Evolutionary conservation across 1,140 invertebrate species (phyloP).

Genomic region (Nasonia giraulti): DNA sequence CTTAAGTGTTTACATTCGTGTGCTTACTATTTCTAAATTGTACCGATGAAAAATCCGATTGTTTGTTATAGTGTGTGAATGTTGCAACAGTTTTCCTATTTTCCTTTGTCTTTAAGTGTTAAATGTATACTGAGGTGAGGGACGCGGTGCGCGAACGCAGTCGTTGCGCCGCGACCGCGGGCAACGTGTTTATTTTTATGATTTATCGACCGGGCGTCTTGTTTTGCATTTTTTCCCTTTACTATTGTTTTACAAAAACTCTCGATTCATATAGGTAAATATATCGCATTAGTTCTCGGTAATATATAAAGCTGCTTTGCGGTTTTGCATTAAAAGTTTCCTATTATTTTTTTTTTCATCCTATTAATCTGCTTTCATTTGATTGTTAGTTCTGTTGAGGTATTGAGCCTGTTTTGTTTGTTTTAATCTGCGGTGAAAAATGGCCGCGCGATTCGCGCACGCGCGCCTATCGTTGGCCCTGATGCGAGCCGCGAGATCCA

Average conservation of each 20-base stretch:
- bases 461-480: not conserved
- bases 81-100: constrained; percentile 38
- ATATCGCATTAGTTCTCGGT: constrained; percentile 65
- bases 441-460: constrained; percentile 2
- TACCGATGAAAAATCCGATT: constrained; percentile 53
- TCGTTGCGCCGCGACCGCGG: constrained; percentile 63
- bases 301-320: constrained; percentile 71
- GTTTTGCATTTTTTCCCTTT: constrained; percentile 17
- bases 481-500: not conserved
- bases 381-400: constrained; percentile 72
- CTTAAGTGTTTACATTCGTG: constrained; percentile 22
- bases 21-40: constrained; percentile 50
- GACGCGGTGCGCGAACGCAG: constrained; percentile 58
- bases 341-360: not conserved
- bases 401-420: constrained; percentile 71
- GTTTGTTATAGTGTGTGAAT: constrained; percentile 26
- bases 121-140: constrained; percentile 46
- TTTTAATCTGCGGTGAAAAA: constrained; percentile 58
- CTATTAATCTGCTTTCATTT: constrained; percentile 69
- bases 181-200: constrained; percentile 39
- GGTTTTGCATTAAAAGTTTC: constrained; percentile 23
- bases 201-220: constrained; percentile 43
- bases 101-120: constrained; percentile 27
- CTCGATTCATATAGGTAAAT: constrained; percentile 70
- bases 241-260: constrained; percentile 48